Evolutionary conservation across 1,140 invertebrate genomes (phyloP).

Genomic region (Lutraria rhynchaena): DNA sequence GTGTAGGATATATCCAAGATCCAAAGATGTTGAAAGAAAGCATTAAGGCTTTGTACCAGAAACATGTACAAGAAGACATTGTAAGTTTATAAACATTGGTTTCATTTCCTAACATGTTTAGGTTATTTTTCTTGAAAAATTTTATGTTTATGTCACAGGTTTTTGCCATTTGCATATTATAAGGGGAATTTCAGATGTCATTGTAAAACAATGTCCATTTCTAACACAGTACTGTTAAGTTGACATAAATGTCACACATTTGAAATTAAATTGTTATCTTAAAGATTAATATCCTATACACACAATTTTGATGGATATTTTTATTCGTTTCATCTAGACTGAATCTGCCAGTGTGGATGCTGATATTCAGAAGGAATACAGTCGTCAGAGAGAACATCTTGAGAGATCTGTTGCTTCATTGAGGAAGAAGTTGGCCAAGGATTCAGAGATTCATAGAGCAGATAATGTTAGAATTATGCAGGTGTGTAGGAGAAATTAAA

Average conservation of each 20-base stretch:
- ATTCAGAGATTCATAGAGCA: conserved; percentile 81
- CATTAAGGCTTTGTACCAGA: conserved; percentile 90
- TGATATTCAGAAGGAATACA: conserved; percentile 90
- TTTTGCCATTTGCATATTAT: no score
- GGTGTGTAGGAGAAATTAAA: conserved; percentile 80
- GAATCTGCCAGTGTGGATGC: conserved; percentile 83
- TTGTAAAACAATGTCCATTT: neutral
- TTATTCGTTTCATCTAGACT: no score
- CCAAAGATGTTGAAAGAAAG: conserved; percentile 89
- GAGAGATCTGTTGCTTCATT: conserved; percentile 88
- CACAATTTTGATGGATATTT: no score
- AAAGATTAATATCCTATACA: no score
- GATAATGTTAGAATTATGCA: conserved; percentile 84
- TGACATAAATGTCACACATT: no score
- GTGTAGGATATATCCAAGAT: conserved; percentile 89
- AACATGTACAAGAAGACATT: conserved; percentile 86
- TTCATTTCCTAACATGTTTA: no score
- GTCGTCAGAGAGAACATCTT: conserved; percentile 89
- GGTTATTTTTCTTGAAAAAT: neutral
- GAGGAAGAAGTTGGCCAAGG: conserved; percentile 84
- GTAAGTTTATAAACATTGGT: conserved; percentile 80
- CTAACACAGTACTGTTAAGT: no score
- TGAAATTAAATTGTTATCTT: no score
- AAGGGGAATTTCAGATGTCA: neutral
- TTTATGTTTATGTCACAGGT: neutral